Base-by-base conservation (phyloP, 1,140 invertebrate genomes). In the Hylaeus anthracinus region DNA sequence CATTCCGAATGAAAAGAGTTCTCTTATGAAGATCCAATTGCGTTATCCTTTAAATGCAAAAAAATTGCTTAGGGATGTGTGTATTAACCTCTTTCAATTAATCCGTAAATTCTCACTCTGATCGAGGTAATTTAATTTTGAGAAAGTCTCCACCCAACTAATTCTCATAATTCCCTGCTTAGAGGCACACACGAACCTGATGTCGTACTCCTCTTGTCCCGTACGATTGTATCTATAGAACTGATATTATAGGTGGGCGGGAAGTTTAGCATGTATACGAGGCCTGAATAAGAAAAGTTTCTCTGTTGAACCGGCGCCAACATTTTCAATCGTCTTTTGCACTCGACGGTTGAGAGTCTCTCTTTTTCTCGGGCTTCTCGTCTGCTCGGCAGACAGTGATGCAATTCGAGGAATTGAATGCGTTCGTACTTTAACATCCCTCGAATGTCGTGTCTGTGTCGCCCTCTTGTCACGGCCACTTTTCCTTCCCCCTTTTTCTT, bases 251-350 rank as follows among this genome's bases (percentile, higher is more conserved):
- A 84, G 84, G 88, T 82, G 86, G 51, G 8, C 88, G 81, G 56
- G 71, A 85, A 81, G 86, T 86, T 90, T 89, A 88, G 79, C 88
- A 86, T 90, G 86, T 89, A 88, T 79, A 87, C 87, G 85, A 80
- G 85, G 84, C 64, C 72, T 82, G 90, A 88, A 90, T 89, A 91
- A 90, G 88, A 86, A 81, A 85, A 88, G 82, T 82, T 83, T 12
- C 71, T 80, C 77, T 39, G 51, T 91, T 92, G 91, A 90, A 91
- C 75, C 86, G 79, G 60, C 81, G 91, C 91, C 92, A 92, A 89
- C 88, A 72, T 90, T 92, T 91, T 92, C 91, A 90, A 92, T 91
- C 88, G 90, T 78, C 86, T 84, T 89, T 90, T 90, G 82, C 89
- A 83, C 87, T 84, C 86, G 86, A 87, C 88, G 81, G 76, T 26